A percentile compares a stretch with the other conserved stretches of the same genome.
phyloP scores from a whole-genome alignment of 2,113 vertebrate species.

The Onychostruthus taczanowskii region DNA sequence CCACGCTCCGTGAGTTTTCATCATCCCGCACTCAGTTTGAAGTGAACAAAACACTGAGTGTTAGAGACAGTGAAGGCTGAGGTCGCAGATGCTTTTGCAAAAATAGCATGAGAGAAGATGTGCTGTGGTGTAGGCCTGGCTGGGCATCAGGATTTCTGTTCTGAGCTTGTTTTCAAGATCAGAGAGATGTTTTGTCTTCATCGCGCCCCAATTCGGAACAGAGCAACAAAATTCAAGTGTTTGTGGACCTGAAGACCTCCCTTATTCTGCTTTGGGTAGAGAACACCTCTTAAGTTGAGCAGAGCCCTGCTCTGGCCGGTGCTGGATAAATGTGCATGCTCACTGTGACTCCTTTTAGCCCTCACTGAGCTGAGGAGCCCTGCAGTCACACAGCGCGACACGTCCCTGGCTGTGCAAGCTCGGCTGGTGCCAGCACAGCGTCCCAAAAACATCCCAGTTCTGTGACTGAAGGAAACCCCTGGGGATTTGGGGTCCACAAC shows the following conservation, averaged over 20 bases:
- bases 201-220: neutral
- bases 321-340: neutral
- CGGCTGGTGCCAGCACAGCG: neutral
- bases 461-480: neutral
- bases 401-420: neutral
- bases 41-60: neutral
- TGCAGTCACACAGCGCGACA: rapidly evolving
- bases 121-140: neutral
- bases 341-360: neutral
- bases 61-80: neutral
- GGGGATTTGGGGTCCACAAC: neutral
- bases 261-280: neutral
- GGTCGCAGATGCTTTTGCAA: neutral
- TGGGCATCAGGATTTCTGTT: neutral
- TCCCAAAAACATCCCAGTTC: neutral
- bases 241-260: neutral
- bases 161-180: neutral
- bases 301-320: neutral
- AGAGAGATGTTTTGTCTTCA: neutral
- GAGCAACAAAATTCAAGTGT: neutral
- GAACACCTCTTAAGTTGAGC: rapidly evolving
- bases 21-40: neutral
- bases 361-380: rapidly evolving
- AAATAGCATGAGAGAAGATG: neutral
- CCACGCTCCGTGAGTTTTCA: neutral